These are phyloP conservation scores for Acronicta alni DNA, from an alignment of 2,888 invertebrate species.

Conservation along the genomic window DNA sequence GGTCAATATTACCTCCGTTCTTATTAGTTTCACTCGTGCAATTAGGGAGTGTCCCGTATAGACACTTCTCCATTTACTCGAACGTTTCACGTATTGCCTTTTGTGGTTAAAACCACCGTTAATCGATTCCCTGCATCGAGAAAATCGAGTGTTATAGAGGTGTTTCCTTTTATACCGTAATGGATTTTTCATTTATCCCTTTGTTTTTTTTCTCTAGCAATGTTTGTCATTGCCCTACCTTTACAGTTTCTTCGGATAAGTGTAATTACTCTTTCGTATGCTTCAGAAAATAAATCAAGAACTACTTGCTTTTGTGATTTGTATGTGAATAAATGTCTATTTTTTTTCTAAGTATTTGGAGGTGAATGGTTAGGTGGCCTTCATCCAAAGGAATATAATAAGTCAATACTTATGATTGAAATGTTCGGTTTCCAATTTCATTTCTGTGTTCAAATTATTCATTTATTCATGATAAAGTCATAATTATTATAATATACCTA, in stretches of 20 bases:
- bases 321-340: neutral
- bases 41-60: constrained; percentile 48
- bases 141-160: constrained; percentile 63
- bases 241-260: constrained; percentile 38
- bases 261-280: constrained; percentile 40
- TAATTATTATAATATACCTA: no score
- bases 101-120: constrained; percentile 60
- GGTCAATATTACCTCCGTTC: constrained; percentile 47
- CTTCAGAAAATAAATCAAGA: constrained; percentile 34
- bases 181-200: constrained; percentile 64
- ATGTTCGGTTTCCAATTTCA: no score
- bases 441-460: no score
- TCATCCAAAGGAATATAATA: no score
- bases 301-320: constrained; percentile 10
- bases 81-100: constrained; percentile 55
- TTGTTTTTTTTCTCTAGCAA: constrained; percentile 54
- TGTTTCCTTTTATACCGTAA: constrained; percentile 67
- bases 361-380: no score
- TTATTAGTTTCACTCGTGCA: constrained; percentile 57
- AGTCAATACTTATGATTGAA: no score
- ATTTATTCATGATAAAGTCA: no score
- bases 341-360: no score
- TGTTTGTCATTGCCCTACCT: constrained; percentile 47
- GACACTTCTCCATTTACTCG: constrained; percentile 57
- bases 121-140: constrained; percentile 62